Percentiles rank a stretch among this genome's conserved stretches.
phyloP scores from a whole-genome alignment of 2,888 invertebrate genomes.

The Tuta absoluta region DNA sequence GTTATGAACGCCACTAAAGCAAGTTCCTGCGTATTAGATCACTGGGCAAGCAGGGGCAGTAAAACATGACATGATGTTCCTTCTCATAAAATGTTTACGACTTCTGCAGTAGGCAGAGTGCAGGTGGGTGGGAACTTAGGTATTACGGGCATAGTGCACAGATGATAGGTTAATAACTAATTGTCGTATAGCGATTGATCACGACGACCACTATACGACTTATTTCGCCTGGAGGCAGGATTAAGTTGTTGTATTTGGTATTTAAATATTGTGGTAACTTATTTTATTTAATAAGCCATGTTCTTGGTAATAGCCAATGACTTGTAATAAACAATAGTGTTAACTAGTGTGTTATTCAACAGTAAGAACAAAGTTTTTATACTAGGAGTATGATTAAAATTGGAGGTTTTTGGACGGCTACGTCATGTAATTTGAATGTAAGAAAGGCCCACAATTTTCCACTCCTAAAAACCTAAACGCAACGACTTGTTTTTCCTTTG shows the following conservation, averaged over 20 bases:
- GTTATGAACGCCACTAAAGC: too few relatives aligned
- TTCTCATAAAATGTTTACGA: background rate
- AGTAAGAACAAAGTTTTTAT: too few relatives aligned
- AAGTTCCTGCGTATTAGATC: background rate
- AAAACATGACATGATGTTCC: background rate
- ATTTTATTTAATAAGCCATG: slow-evolving; percentile 11
- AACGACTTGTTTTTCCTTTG: too few relatives aligned
- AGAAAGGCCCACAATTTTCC: too few relatives aligned
- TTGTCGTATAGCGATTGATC: slow-evolving; percentile 68
- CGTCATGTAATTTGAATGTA: too few relatives aligned
- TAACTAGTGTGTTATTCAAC: background rate
- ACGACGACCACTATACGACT: slow-evolving; percentile 51
- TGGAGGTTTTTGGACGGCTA: too few relatives aligned
- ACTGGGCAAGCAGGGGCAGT: background rate
- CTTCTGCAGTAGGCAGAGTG: slow-evolving; percentile 34
- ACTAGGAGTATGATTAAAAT: too few relatives aligned
- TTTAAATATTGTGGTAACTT: slow-evolving; percentile 10
- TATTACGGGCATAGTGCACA: slow-evolving; percentile 50
- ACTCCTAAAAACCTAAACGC: too few relatives aligned
- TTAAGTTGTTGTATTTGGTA: slow-evolving; percentile 21
- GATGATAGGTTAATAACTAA: slow-evolving; percentile 74
- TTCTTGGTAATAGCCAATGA: background rate
- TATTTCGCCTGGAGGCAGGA: slow-evolving; percentile 46
- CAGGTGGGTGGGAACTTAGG: slow-evolving; percentile 53
- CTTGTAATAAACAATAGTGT: slow-evolving; percentile 3